phyloP scores from a whole-genome alignment of 2,888 invertebrate genomes.

The Trissonchulus sp. region DNA sequence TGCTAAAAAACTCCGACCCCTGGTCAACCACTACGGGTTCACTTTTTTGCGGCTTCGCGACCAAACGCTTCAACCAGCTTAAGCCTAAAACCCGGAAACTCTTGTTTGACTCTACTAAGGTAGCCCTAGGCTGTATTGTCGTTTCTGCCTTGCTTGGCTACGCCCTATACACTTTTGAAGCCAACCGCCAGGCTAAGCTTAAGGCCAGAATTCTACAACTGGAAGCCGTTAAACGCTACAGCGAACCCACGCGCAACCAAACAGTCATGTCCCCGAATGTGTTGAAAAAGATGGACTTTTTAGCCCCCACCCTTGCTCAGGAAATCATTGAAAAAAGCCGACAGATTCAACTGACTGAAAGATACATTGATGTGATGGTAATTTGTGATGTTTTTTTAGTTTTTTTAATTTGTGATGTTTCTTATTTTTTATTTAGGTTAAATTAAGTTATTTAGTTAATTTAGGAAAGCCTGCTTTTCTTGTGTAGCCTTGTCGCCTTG shows the following conservation, averaged over 20 bases:
- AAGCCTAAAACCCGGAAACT: neutral
- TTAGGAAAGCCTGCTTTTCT: too few relatives aligned
- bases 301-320: neutral
- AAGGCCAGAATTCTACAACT: neutral
- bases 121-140: neutral
- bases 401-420: neutral
- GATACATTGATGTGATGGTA: neutral
- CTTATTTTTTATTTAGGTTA: too few relatives aligned
- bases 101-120: neutral
- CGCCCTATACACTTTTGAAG: neutral
- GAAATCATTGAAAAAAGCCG: neutral
- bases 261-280: neutral
- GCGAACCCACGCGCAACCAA: neutral
- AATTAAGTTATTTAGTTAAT: too few relatives aligned
- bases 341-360: neutral
- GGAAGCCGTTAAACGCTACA: neutral
- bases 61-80: neutral
- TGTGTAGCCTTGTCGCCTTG: too few relatives aligned
- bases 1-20: neutral
- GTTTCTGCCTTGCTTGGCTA: neutral
- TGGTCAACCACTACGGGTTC: too few relatives aligned
- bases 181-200: neutral
- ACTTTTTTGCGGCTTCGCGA: too few relatives aligned
- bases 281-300: neutral
- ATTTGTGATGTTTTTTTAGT: neutral